These are phyloP conservation scores for Lepidurus apus DNA, from an alignment of 1,140 invertebrate genomes.

Conservation along the genomic window DNA sequence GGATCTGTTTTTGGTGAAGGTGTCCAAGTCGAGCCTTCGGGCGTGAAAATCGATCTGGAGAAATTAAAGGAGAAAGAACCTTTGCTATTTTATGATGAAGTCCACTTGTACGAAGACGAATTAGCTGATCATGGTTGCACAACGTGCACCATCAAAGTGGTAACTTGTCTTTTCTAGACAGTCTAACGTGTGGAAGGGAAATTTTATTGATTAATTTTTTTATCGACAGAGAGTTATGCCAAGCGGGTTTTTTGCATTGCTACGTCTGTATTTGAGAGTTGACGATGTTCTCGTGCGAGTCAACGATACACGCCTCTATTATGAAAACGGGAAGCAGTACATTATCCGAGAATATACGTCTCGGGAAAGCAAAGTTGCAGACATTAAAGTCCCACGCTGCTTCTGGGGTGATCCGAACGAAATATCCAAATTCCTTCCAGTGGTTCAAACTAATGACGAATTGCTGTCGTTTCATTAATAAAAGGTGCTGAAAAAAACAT, in stretches of 20 bases:
- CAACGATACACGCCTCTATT: conserved; percentile 87
- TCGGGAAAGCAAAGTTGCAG: conserved; percentile 61
- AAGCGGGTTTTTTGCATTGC: conserved; percentile 80
- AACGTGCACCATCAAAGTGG: conserved; percentile 85
- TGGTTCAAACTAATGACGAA: conserved; percentile 45
- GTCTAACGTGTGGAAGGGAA: conserved; percentile 24
- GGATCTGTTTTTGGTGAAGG: conserved; percentile 65
- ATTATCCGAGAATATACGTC: conserved; percentile 70
- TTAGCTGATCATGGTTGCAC: conserved; percentile 96
- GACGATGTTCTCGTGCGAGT: conserved; percentile 84
- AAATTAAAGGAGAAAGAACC: conserved; percentile 82
- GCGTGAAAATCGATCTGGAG: conserved; percentile 80
- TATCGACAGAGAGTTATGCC: conserved; percentile 82
- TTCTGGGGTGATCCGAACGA: conserved; percentile 53
- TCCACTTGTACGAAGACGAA: conserved; percentile 96
- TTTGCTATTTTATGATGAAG: conserved; percentile 90
- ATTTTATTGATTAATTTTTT: conserved; percentile 31
- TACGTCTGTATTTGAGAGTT: conserved; percentile 87
- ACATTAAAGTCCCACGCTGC: conserved; percentile 50
- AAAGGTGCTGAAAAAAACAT: too few relatives aligned
- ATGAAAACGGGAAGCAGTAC: conserved; percentile 68
- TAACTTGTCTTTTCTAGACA: conserved; percentile 47
- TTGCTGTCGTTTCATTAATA: conserved; percentile 41
- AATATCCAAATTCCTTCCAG: conserved; percentile 51
- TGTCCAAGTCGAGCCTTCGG: conserved; percentile 54